A percentile compares a stretch with the other conserved stretches of the same genome.
These are phyloP conservation scores for Orycteropus afer DNA, from an alignment of 2,113 vertebrate species.

Conservation along the genomic window DNA sequence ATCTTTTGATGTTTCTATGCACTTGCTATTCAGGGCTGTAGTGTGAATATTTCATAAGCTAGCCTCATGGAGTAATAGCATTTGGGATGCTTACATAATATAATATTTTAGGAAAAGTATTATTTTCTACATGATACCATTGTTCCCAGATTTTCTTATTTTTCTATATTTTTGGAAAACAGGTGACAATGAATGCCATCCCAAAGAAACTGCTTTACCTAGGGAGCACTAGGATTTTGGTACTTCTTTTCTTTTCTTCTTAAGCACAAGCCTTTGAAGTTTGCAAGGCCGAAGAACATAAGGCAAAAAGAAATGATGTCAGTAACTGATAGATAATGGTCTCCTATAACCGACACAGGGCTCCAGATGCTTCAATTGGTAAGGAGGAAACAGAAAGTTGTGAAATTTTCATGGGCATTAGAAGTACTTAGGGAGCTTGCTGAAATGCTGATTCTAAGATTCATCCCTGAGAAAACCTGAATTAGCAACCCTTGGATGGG, in stretches of 20 bases:
- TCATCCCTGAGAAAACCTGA: background rate
- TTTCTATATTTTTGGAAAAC: conserved; percentile 16
- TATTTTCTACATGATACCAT: conserved; percentile 41
- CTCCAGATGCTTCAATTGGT: background rate
- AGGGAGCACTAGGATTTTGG: background rate
- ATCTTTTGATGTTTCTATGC: conserved; percentile 57
- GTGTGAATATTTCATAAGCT: conserved; percentile 70
- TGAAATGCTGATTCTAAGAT: background rate
- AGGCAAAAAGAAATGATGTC: background rate
- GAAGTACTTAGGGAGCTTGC: background rate
- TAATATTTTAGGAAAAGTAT: conserved; percentile 51
- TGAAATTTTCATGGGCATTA: background rate
- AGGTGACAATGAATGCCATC: conserved; percentile 32
- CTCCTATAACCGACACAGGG: background rate
- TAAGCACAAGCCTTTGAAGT: conserved; percentile 54
- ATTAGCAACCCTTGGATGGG: background rate
- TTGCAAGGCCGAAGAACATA: background rate
- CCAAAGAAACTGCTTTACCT: conserved; percentile 47
- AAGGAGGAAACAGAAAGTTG: conserved; percentile 1
- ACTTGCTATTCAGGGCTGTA: conserved; percentile 58
- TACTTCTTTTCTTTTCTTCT: conserved; percentile 45
- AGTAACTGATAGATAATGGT: background rate
- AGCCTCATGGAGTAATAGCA: conserved; percentile 60
- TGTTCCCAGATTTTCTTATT: conserved; percentile 56
- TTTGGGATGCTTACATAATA: conserved; percentile 62